Conservation (phyloP, 2,113 vertebrate species). For the Corapipo altera region DNA sequence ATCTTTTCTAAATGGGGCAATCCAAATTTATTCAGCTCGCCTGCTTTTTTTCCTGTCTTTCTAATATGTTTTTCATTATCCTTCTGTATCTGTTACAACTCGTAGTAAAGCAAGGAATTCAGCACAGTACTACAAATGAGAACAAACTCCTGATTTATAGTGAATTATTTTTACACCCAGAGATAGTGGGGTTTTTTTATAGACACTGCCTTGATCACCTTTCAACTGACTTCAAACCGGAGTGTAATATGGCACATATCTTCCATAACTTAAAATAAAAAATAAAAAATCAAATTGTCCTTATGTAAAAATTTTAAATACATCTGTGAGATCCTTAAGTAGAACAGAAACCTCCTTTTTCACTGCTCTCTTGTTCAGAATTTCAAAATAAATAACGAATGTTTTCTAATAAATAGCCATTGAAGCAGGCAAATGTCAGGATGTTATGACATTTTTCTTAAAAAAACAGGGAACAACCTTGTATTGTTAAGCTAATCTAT, state of each 20-base stretch:
- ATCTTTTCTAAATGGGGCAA: not conserved
- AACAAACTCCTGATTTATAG: not conserved
- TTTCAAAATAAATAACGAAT: not conserved
- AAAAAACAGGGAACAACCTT: not conserved
- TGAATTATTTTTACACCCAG: not conserved
- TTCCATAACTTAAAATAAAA: not conserved
- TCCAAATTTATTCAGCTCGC: not conserved
- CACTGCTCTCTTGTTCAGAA: not conserved
- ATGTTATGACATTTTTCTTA: not conserved
- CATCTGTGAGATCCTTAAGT: not conserved
- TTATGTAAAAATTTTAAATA: not conserved
- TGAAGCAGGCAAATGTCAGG: not conserved
- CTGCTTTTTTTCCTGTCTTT: not conserved
- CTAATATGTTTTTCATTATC: not conserved
- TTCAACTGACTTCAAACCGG: not conserved
- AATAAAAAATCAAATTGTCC: not conserved
- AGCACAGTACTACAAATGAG: not conserved
- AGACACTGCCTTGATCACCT: not conserved
- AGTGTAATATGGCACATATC: not conserved
- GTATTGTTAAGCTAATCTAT: not conserved
- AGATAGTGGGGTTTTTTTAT: not conserved
- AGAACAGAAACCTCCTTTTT: not conserved
- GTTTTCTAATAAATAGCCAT: not conserved
- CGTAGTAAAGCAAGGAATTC: not conserved
- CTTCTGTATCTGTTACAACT: not conserved